These are phyloP conservation scores for Iselma pallidipennis DNA, from an alignment of 2,888 invertebrate genomes.

Conservation along the genomic window DNA sequence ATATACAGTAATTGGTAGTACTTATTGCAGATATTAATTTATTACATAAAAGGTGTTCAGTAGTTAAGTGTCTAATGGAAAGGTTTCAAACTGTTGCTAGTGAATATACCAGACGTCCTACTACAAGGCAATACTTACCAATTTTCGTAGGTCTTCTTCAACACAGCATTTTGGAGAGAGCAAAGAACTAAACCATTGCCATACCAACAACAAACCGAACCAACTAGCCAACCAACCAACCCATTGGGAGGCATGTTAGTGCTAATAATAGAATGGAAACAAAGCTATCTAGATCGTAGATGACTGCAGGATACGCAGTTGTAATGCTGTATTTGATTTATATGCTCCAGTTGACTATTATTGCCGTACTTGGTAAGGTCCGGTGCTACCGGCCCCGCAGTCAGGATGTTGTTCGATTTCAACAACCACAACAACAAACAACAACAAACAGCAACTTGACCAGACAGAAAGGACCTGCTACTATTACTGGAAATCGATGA, in stretches of 20 bases:
- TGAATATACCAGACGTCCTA: neutral
- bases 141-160: no score
- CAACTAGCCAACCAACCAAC: neutral
- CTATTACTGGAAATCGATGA: neutral
- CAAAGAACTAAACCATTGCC: neutral
- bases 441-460: neutral
- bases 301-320: constrained; percentile 32
- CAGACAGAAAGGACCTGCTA: neutral
- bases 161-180: no score
- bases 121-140: neutral
- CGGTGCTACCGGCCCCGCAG: constrained; percentile 28
- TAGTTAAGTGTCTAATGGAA: no score
- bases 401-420: constrained; percentile 26
- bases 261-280: constrained; percentile 36
- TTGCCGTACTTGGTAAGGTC: constrained; percentile 37
- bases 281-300: constrained; percentile 37
- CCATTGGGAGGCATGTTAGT: constrained; percentile 21
- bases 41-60: neutral
- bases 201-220: neutral
- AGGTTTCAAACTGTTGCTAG: no score
- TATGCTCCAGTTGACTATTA: constrained; percentile 36
- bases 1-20: neutral
- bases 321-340: constrained; percentile 36
- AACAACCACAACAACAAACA: neutral
- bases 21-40: neutral